Percentiles rank a stretch among this genome's conserved stretches.
Evolutionary conservation across 92 coral and sea anemone species (phyloP).

Genomic region (Palythoa heliodiscus): DNA sequence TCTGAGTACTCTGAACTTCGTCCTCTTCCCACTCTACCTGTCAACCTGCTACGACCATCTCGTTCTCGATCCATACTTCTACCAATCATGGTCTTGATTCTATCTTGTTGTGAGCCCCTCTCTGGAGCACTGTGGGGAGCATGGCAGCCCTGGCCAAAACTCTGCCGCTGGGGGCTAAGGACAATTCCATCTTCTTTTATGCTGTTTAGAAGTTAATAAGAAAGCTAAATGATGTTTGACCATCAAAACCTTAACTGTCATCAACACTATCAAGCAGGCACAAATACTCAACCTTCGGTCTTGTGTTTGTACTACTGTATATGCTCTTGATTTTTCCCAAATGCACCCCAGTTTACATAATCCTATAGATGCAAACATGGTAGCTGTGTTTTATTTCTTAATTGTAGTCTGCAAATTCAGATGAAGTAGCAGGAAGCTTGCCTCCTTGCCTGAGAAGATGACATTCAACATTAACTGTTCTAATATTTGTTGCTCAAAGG

Average conservation of each 20-base stretch:
- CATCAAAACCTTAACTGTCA: too few species aligned
- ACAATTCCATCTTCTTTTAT: slow-evolving; percentile 94
- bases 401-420: too few species aligned
- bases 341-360: too few species aligned
- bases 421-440: too few species aligned
- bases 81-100: slow-evolving; percentile 70
- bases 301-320: too few species aligned
- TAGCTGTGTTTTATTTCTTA: too few species aligned
- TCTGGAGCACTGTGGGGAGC: slow-evolving; percentile 90
- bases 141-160: slow-evolving; percentile 98
- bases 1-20: slow-evolving; percentile 70
- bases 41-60: slow-evolving; percentile 87
- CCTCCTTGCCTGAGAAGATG: too few species aligned
- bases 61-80: slow-evolving; percentile 79
- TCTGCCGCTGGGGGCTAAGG: slow-evolving; percentile 96
- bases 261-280: background rate
- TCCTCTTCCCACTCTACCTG: slow-evolving; percentile 95
- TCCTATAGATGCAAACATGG: too few species aligned
- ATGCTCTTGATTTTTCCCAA: too few species aligned
- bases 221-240: background rate
- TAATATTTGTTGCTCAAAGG: too few species aligned
- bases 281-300: too few species aligned
- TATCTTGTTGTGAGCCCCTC: slow-evolving; percentile 67
- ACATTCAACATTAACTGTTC: too few species aligned
- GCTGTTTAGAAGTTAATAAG: background rate